Base-by-base conservation (phyloP, 2,797 vertebrate species). In the Chaetophractus vellerosus region DNA sequence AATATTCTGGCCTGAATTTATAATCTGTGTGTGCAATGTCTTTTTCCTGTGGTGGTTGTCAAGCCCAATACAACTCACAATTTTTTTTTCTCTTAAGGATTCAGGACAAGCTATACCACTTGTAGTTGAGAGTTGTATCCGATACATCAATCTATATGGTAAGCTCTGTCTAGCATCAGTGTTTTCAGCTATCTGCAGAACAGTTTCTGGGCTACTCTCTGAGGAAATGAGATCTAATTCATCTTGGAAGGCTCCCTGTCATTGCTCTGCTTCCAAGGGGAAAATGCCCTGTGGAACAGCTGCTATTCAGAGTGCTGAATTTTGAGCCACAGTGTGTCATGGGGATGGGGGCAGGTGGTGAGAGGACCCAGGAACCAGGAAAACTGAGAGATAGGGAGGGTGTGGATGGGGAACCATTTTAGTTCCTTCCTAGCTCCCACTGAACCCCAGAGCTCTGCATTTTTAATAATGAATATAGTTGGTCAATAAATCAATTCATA, bases 111-210 rank as follows among this genome's bases (percentile, higher is more conserved):
- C 99, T 57, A 99, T 99, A 97, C 99, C 99, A 0, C 98, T 99
- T 41, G 99, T 99, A 24, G 99, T 99, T 31, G 99, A 99, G 98
- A 99, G 99, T 98, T 99, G 99, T 90, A 98, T 99, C 97, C 99
- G 99, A 61, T 99, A 99, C 98, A 99, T 99, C 98, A 99, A 99
- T 98, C 98, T 99, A 72, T 99, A 99, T 0, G 99, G 99, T 99
- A 98, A 98, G 99, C 96, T 9, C 12, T 0, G 19, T 63, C 78
- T 36, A 1, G 7, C 45, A n/a, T 36, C 63, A 21, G 2, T 66
- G 64, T 88, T 71, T 61, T 55, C 84, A 45, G 45, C 26, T 78
- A 23, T 63, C 24, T 76, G 18, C 6, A 24, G 63, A 93, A 26
- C 52, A 68, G 90, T 57, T 63, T 57, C 84, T n/a, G n/a, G 68